Base-by-base conservation (phyloP, 2,113 vertebrate genomes). In the Nannobrachium achirus region DNA sequence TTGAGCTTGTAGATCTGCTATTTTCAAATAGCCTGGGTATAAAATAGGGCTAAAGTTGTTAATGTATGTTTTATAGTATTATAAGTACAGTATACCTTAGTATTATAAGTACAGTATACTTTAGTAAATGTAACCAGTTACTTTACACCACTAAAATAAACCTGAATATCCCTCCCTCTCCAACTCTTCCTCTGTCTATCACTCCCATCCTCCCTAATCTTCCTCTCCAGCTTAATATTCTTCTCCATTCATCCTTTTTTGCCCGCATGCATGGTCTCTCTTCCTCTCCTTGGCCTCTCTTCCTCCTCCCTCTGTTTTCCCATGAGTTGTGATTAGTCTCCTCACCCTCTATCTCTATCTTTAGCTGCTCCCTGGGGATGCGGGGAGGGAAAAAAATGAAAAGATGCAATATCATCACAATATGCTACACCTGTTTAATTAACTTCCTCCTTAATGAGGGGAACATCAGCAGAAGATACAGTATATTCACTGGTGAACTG, bases 261-360 rank as follows among this genome's bases (percentile, higher is more conserved):
- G 58, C 66, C 25, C 60, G 33, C 67, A 38, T 48, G 33, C 67
- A 38, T 48, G 19, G 79, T 79, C 81, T 69, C 50, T 61, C 81
- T 83, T 56, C 33, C 6, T 53, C 42, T 80, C 73, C 66, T 74
- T 57, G 67, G 75, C 71, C 79, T 82, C 48, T 16, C 56, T 83
- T 64, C 85, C 71, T 75, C 72, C 20, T 38, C 7, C 16, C 77
- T 76, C 72, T 79, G 62, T 83, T 84, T 80, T 80, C 91, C 83
- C 89, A 73, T 42, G 89, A 87, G 91, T 84, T 89, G 78, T 86
- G 87, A 92, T 93, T 92, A 91, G 82, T 77, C 74, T 55, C 66
- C 73, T 78, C 81, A 82, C 72, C 79, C 76, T 63, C 73, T 83
- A 89, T 90, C 73, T 83, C 90, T 90, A 89, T 87, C 88, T 88